phyloP scores from a whole-genome alignment of 2,113 vertebrate genomes.

The Pseudopodoces humilis region DNA sequence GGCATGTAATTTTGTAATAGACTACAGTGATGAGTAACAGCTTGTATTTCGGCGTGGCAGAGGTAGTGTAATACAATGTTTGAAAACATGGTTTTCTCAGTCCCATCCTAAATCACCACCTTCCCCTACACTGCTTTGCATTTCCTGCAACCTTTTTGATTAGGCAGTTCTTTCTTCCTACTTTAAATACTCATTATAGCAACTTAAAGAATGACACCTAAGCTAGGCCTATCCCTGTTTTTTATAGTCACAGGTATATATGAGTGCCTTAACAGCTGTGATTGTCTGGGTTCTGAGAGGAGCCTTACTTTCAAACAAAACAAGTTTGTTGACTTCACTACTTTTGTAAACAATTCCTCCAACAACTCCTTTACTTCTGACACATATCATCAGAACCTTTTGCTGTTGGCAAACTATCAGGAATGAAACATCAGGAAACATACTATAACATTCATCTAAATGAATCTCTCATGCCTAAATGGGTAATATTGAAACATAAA shows the following conservation, averaged over 20 bases:
- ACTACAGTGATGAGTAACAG: neutral
- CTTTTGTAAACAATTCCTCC: constrained; percentile 17
- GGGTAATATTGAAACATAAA: constrained; percentile 76
- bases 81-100: neutral
- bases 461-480: constrained; percentile 74
- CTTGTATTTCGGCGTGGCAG: neutral
- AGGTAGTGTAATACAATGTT: neutral
- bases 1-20: neutral
- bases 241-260: neutral
- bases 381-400: constrained; percentile 21
- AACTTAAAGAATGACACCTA: neutral
- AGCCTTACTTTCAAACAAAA: neutral
- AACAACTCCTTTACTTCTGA: constrained; percentile 26
- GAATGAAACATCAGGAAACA: constrained; percentile 55
- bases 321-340: neutral
- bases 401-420: constrained; percentile 38
- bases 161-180: neutral
- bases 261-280: neutral
- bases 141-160: neutral
- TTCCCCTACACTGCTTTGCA: neutral
- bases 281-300: neutral
- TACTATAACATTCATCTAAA: constrained; percentile 61
- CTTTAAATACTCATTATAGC: neutral
- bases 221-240: neutral
- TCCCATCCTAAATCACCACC: neutral